Percentiles rank a stretch among this genome's conserved stretches.
Evolutionary conservation across 2,113 vertebrate genomes (phyloP).

Genomic region (Etia nguti): DNA sequence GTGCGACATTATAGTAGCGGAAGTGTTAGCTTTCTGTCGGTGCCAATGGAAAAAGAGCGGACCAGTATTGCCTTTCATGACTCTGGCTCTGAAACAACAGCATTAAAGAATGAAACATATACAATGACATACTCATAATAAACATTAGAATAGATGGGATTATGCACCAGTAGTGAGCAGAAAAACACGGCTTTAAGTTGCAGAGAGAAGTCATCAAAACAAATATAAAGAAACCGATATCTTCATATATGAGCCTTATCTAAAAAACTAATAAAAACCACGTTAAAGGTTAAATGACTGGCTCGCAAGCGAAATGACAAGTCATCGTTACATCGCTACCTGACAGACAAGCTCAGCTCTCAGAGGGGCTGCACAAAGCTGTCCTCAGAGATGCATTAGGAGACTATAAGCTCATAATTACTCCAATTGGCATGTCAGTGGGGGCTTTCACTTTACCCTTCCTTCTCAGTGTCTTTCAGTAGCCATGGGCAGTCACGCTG

Average conservation of each 20-base stretch:
- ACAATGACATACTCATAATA: slow-evolving; percentile 46
- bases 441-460: slow-evolving; percentile 38
- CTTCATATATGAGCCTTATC: neutral
- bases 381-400: slow-evolving; percentile 65
- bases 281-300: neutral
- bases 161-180: neutral
- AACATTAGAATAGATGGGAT: slow-evolving; percentile 32
- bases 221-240: slow-evolving; percentile 17
- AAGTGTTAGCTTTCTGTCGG: slow-evolving; percentile 15
- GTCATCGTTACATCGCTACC: neutral
- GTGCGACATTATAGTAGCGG: slow-evolving; percentile 27
- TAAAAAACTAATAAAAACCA: neutral
- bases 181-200: slow-evolving; percentile 12
- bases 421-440: slow-evolving; percentile 59
- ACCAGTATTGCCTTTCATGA: slow-evolving; percentile 28
- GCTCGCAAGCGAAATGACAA: neutral
- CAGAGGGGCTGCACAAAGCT: slow-evolving; percentile 32
- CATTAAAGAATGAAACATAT: slow-evolving; percentile 42
- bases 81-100: slow-evolving; percentile 12
- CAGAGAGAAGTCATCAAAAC: slow-evolving; percentile 30
- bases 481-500: neutral
- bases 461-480: slow-evolving; percentile 39
- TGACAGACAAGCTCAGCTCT: slow-evolving; percentile 30
- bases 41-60: slow-evolving; percentile 48
- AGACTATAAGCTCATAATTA: slow-evolving; percentile 68